A percentile compares a stretch with the other conserved stretches of the same genome.
phyloP scores from a whole-genome alignment of 2,888 invertebrate genomes.

The Rhimphoctona megacephalus region DNA sequence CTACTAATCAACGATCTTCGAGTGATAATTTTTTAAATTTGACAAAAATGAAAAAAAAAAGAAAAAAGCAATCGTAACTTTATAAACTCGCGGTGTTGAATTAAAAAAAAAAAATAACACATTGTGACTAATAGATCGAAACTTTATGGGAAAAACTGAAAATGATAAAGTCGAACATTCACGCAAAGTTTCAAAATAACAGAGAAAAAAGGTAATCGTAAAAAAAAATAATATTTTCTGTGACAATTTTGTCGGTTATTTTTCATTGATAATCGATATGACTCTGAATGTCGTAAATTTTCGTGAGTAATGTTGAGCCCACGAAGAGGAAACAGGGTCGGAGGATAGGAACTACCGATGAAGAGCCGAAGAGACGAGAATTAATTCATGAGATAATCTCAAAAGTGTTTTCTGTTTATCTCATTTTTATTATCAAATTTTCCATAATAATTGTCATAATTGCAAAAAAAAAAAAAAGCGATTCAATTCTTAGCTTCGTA shows the following conservation, averaged over 20 bases:
- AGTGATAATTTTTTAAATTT: background rate
- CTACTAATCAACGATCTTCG: background rate
- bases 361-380: constrained; percentile 64
- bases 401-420: background rate
- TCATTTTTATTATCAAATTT: constrained; percentile 12
- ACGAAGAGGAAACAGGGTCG: background rate
- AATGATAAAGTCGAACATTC: background rate
- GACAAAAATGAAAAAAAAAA: background rate
- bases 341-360: constrained; percentile 69
- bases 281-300: constrained; percentile 41
- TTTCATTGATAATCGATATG: constrained; percentile 21
- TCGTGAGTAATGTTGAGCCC: constrained; percentile 44
- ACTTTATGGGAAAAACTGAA: background rate
- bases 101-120: background rate
- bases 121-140: background rate
- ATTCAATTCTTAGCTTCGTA: background rate
- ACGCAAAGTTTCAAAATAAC: background rate
- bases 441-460: constrained; percentile 18
- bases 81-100: background rate
- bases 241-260: constrained; percentile 8
- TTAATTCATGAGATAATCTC: constrained; percentile 3
- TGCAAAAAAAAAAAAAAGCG: background rate
- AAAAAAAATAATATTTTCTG: constrained; percentile 12
- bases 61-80: background rate
- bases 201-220: background rate